A percentile compares a stretch with the other conserved stretches of the same genome.
Conservation (phyloP, 1,140 invertebrate genomes). For the Acyrthosiphon pisum region DNA sequence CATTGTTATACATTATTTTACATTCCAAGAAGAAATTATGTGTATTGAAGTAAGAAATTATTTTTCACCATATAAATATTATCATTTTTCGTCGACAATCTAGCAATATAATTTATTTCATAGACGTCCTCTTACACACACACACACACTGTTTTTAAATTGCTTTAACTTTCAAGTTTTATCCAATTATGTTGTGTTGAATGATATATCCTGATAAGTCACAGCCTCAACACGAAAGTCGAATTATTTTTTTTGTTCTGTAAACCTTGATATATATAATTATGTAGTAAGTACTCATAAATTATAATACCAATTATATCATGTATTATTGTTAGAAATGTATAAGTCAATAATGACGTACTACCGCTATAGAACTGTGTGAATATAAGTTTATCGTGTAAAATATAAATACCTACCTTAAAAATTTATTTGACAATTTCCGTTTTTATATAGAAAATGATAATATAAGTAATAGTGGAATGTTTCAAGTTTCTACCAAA, state of each 20-base stretch:
- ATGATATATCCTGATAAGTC: background rate
- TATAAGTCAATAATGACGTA: background rate
- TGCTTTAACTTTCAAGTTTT: background rate
- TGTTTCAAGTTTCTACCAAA: background rate
- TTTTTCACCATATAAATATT: background rate
- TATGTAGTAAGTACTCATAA: background rate
- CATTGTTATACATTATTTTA: background rate
- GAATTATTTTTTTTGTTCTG: background rate
- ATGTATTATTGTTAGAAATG: background rate
- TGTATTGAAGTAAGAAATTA: background rate
- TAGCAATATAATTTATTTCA: background rate
- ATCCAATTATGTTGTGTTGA: slow-evolving; percentile 1
- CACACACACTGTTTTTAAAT: background rate
- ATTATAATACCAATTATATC: background rate
- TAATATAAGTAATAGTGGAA: background rate
- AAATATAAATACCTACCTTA: too few species aligned
- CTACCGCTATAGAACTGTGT: background rate
- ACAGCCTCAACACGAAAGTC: background rate
- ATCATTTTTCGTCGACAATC: background rate
- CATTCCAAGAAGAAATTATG: background rate
- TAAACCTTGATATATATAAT: too few species aligned
- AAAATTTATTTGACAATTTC: background rate
- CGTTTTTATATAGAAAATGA: too few species aligned
- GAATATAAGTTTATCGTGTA: background rate
- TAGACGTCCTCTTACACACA: background rate